A percentile compares a stretch with the other conserved stretches of the same genome.
phyloP scores from a whole-genome alignment of 2,113 vertebrate genomes.

The Platycercus adscitus region DNA sequence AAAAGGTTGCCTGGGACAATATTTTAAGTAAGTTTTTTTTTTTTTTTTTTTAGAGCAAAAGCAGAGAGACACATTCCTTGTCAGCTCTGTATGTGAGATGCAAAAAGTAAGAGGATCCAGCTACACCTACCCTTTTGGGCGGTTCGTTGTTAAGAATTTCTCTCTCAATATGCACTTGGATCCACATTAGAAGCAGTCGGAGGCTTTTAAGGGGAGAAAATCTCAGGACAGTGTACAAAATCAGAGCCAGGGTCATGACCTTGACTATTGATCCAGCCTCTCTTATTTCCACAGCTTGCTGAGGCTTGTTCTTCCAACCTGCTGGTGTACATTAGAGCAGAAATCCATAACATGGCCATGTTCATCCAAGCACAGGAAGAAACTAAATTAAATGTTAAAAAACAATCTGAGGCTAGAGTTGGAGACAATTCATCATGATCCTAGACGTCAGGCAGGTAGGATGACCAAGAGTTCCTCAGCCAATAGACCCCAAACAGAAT shows the following conservation, averaged over 20 bases:
- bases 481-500: constrained; percentile 81
- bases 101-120: constrained; percentile 44
- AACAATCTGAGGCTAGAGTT: constrained; percentile 96
- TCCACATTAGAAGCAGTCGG: constrained; percentile 70
- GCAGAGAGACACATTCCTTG: constrained; percentile 21
- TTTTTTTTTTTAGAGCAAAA: constrained; percentile 35
- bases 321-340: constrained; percentile 98
- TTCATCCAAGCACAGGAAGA: constrained; percentile 99
- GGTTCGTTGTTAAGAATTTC: constrained; percentile 49
- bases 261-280: constrained; percentile 97
- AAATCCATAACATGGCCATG: constrained; percentile 98
- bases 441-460: constrained; percentile 87
- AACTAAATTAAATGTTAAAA: constrained; percentile 99
- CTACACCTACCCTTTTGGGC: constrained; percentile 27
- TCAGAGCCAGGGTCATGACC: constrained; percentile 86
- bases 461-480: constrained; percentile 81
- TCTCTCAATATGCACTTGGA: constrained; percentile 66
- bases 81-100: constrained; percentile 20
- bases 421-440: constrained; percentile 99
- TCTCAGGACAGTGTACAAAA: constrained; percentile 80
- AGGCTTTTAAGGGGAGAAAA: constrained; percentile 77
- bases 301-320: constrained; percentile 89
- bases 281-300: constrained; percentile 96
- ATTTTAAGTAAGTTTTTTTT: background rate
- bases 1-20: constrained; percentile 1